Evolutionary conservation across 1,140 invertebrate genomes (phyloP).

Genomic region (Drosophila neocordata): DNA sequence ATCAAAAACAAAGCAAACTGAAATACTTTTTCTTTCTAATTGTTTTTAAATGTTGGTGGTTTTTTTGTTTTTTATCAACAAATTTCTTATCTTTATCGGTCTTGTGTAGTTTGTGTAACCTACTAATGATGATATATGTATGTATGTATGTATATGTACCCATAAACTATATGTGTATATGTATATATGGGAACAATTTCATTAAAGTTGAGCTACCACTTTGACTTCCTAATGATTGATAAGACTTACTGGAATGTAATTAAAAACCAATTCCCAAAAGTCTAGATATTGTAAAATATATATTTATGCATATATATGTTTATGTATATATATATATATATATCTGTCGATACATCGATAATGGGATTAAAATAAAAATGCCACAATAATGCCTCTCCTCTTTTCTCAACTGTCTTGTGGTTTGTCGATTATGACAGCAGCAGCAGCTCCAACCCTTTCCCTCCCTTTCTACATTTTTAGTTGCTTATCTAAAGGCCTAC

Average conservation of each 20-base stretch:
- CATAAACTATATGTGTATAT: too few relatives aligned
- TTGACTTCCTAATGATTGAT: slow-evolving; percentile 36
- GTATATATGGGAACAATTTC: neutral
- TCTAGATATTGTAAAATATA: slow-evolving; percentile 32
- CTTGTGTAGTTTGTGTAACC: slow-evolving; percentile 1
- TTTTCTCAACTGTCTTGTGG: slow-evolving; percentile 15
- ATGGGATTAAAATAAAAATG: slow-evolving; percentile 39
- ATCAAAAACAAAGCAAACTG: neutral
- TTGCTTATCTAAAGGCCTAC: slow-evolving; percentile 55
- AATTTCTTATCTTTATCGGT: neutral
- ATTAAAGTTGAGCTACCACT: neutral
- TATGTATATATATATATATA: neutral
- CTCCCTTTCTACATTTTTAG: neutral
- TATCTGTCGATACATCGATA: slow-evolving; percentile 36
- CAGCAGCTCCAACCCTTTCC: neutral
- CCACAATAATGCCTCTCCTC: neutral
- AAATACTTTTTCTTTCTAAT: neutral
- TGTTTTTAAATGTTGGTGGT: too few relatives aligned
- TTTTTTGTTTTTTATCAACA: slow-evolving; percentile 1
- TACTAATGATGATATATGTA: neutral
- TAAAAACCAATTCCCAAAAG: slow-evolving; percentile 45
- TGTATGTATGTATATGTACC: too few relatives aligned
- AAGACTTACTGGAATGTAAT: slow-evolving; percentile 31
- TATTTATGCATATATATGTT: slow-evolving; percentile 20
- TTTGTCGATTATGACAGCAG: slow-evolving; percentile 41